Percentiles rank a stretch among this genome's conserved stretches.
phyloP scores from a whole-genome alignment of 2,113 vertebrate species.

The Ceyx cyanopectus region DNA sequence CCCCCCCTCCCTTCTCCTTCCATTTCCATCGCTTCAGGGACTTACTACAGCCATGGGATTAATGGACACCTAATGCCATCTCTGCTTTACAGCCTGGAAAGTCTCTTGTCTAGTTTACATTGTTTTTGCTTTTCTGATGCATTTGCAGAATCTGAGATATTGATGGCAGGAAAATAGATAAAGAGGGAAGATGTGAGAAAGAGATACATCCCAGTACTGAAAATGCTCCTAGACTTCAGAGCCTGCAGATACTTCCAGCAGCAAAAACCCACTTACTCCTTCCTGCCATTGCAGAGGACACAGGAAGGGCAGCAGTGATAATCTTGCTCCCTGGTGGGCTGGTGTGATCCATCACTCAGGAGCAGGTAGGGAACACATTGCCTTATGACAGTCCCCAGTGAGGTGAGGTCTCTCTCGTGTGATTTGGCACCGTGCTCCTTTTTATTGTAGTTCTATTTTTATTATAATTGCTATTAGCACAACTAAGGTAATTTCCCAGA shows the following conservation, averaged over 20 bases:
- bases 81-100: conserved; percentile 66
- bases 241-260: background rate
- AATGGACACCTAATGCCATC: conserved; percentile 57
- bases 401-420: background rate
- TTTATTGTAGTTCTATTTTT: background rate
- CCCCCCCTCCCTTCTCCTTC: background rate
- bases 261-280: background rate
- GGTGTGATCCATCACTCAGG: conserved; percentile 4
- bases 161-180: conserved; percentile 46
- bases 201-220: background rate
- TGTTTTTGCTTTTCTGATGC: conserved; percentile 78
- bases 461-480: background rate
- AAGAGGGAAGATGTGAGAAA: conserved; percentile 19
- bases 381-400: background rate
- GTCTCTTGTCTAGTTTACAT: conserved; percentile 72
- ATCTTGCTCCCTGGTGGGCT: background rate
- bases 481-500: background rate
- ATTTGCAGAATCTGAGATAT: conserved; percentile 75
- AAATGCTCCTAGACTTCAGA: background rate
- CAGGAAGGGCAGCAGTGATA: conserved; percentile 28
- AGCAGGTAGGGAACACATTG: background rate
- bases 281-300: conserved; percentile 28
- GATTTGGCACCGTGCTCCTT: background rate
- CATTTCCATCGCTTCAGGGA: background rate
- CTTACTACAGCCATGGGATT: conserved; percentile 44